Percentiles rank a stretch among this genome's conserved stretches.
Evolutionary conservation across 2,888 invertebrate genomes (phyloP).

Genomic region (Drosophila demipolita): DNA sequence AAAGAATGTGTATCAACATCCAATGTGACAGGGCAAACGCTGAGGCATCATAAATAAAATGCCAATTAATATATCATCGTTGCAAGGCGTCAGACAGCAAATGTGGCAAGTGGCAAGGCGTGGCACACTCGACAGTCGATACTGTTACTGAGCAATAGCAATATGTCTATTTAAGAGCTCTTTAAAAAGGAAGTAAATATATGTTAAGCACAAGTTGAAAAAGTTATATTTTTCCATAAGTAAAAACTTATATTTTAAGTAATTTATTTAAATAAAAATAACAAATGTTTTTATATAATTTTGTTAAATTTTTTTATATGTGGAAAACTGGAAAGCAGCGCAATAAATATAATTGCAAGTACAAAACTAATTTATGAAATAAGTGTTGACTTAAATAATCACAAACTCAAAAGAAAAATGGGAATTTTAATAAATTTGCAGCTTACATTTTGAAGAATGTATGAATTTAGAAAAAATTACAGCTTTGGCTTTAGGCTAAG

Average conservation of each 20-base stretch:
- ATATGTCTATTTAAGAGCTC: constrained; percentile 48
- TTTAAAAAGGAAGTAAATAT: constrained; percentile 17
- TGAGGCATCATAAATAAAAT: constrained; percentile 73
- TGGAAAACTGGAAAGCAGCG: not conserved
- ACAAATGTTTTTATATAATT: not conserved
- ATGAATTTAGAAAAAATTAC: not conserved
- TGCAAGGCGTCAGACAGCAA: constrained; percentile 41
- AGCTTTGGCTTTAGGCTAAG: not conserved
- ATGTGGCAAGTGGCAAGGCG: constrained; percentile 24
- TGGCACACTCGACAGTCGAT: not conserved
- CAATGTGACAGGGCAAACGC: constrained; percentile 10
- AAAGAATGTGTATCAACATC: not conserved
- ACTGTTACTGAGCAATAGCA: constrained; percentile 12
- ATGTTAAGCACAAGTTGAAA: not conserved
- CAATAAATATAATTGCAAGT: not conserved
- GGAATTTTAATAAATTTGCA: not conserved
- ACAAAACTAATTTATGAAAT: not conserved
- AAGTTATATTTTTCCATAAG: not conserved
- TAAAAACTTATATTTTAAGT: not conserved
- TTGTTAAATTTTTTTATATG: not conserved
- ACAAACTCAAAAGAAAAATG: not conserved
- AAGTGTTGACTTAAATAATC: not conserved
- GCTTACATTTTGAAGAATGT: not conserved
- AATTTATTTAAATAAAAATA: not conserved
- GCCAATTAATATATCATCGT: constrained; percentile 77